A percentile compares a stretch with the other conserved stretches of the same genome.
These are phyloP conservation scores for Onthophagus sagittarius DNA, from an alignment of 2,888 invertebrate species.

Conservation along the genomic window DNA sequence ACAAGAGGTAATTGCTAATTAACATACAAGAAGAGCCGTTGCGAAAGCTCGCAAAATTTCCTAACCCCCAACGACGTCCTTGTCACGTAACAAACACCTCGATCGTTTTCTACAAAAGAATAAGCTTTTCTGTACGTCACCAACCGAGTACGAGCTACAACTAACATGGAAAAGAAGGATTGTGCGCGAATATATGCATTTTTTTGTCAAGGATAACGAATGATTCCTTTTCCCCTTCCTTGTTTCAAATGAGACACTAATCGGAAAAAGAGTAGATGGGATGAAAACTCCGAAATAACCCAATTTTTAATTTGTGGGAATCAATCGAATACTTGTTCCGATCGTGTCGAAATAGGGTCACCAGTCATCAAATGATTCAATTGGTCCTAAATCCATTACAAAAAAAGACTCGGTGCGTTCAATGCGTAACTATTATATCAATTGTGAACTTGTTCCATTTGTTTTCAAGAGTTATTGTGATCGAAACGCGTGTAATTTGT, in stretches of 20 bases:
- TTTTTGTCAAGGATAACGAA: constrained; percentile 41
- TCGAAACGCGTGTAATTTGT: background rate
- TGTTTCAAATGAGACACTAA: background rate
- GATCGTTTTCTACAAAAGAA: background rate
- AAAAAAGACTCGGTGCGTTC: background rate
- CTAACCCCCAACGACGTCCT: background rate
- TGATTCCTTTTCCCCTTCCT: constrained; percentile 30
- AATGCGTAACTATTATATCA: background rate
- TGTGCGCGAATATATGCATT: constrained; percentile 40
- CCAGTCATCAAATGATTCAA: background rate
- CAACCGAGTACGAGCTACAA: background rate
- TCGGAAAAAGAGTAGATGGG: constrained; percentile 6
- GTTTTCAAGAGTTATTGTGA: background rate
- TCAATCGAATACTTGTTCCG: background rate
- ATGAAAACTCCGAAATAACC: constrained; percentile 17
- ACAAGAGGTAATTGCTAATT: constrained; percentile 7
- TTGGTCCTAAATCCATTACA: background rate
- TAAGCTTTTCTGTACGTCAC: background rate
- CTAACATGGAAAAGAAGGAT: background rate
- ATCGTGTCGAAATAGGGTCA: background rate
- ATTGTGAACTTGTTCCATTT: background rate
- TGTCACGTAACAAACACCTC: background rate
- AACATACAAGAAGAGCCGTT: constrained; percentile 7
- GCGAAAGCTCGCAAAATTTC: constrained; percentile 1
- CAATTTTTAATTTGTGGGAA: constrained; percentile 9